Percentiles rank a stretch among this genome's conserved stretches.
These are phyloP conservation scores for Loris lydekkerianus DNA, from an alignment of 2,797 vertebrate genomes.

Conservation along the genomic window DNA sequence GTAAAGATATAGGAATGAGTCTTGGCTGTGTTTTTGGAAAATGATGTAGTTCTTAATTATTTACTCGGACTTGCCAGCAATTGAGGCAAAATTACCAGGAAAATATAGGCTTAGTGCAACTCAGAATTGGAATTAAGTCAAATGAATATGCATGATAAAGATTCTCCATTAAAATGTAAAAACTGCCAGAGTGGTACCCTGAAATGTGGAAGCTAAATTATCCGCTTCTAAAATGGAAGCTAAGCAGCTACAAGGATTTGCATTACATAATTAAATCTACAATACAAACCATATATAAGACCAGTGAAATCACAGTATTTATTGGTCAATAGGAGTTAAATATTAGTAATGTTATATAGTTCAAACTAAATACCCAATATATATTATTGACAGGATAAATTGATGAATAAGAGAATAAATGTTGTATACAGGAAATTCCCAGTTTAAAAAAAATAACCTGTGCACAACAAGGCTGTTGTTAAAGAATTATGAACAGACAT, in stretches of 20 bases:
- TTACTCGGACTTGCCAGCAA: neutral
- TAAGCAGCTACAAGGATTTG: neutral
- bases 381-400: neutral
- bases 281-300: neutral
- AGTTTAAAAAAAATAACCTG: neutral
- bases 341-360: neutral
- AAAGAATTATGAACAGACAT: neutral
- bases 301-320: neutral
- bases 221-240: neutral
- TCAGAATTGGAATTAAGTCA: neutral
- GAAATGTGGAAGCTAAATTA: neutral
- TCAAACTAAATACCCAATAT: neutral
- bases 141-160: neutral
- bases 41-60: neutral
- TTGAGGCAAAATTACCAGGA: neutral
- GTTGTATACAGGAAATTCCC: neutral
- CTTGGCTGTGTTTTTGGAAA: neutral
- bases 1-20: neutral
- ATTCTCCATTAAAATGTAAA: neutral
- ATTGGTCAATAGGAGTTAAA: neutral
- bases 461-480: neutral
- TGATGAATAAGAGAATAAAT: neutral
- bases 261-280: neutral
- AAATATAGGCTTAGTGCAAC: neutral
- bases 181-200: neutral